Evolutionary conservation across 2,797 vertebrate genomes (phyloP).

Genomic region (Agapornis canus): DNA sequence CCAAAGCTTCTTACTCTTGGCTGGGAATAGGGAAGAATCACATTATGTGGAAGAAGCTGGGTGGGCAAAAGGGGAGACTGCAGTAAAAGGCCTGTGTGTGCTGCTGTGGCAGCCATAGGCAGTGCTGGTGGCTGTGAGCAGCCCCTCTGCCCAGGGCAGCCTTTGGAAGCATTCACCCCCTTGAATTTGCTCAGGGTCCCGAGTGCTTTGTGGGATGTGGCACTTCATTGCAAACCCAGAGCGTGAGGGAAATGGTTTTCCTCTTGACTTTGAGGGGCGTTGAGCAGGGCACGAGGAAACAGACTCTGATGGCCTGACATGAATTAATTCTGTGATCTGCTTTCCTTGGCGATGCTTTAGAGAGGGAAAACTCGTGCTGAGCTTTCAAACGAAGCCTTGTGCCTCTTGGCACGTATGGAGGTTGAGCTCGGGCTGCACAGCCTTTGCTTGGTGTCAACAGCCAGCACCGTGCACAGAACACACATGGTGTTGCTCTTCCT

Average conservation of each 20-base stretch:
- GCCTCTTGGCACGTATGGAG: not conserved
- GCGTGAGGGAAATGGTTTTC: not conserved
- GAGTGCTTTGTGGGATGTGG: not conserved
- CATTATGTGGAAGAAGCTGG: not conserved
- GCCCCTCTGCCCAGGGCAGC: not conserved
- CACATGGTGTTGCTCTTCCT: accelerated
- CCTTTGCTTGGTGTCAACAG: not conserved
- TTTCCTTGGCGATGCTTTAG: not conserved
- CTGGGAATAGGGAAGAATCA: not conserved
- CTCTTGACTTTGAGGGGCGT: not conserved
- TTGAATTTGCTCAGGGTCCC: not conserved
- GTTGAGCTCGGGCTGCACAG: not conserved
- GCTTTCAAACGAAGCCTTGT: not conserved
- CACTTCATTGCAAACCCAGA: not conserved
- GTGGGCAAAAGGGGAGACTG: not conserved
- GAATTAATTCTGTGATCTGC: not conserved
- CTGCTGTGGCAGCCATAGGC: not conserved
- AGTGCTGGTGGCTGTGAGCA: not conserved
- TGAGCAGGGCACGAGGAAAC: not conserved
- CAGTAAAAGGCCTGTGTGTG: not conserved
- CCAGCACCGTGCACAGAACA: not conserved
- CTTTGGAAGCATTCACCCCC: accelerated
- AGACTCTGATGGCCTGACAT: not conserved
- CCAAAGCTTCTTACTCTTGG: not conserved
- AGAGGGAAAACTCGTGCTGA: not conserved